Percentiles rank a stretch among this genome's conserved stretches.
phyloP scores from a whole-genome alignment of 1,140 invertebrate species.

The Drosophila ambigua region DNA sequence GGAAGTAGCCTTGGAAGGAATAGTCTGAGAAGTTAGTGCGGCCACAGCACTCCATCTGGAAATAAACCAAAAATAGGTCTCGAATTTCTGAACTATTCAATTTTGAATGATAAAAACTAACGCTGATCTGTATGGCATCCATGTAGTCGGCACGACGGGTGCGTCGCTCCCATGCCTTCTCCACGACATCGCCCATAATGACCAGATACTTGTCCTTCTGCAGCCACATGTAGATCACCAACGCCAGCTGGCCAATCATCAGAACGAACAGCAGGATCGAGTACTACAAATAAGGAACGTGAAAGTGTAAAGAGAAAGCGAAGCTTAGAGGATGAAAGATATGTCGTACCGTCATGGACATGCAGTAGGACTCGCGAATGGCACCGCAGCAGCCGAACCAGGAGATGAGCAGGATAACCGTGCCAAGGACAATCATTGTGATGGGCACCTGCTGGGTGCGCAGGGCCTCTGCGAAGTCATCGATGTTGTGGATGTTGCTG shows the following conservation, averaged over 20 bases:
- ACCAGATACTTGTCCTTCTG: conserved; percentile 84
- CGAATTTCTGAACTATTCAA: too few relatives aligned
- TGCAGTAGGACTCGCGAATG: conserved; percentile 92
- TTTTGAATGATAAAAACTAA: conserved; percentile 3
- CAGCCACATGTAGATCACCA: conserved; percentile 86
- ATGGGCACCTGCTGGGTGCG: conserved; percentile 86
- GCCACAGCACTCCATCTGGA: conserved; percentile 88
- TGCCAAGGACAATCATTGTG: conserved; percentile 89
- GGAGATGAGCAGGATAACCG: conserved; percentile 90
- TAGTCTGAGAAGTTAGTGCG: conserved; percentile 84
- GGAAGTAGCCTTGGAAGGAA: conserved; percentile 67
- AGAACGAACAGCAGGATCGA: conserved; percentile 87
- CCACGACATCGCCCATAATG: conserved; percentile 84
- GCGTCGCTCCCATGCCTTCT: conserved; percentile 71
- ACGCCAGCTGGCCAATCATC: conserved; percentile 87
- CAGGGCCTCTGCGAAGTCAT: conserved; percentile 84
- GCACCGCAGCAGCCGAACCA: conserved; percentile 95
- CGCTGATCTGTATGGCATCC: conserved; percentile 84
- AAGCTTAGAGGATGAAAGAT: not conserved
- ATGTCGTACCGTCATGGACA: conserved; percentile 89
- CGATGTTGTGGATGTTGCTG: conserved; percentile 84
- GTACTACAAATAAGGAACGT: conserved; percentile 84
- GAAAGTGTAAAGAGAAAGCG: conserved; percentile 84
- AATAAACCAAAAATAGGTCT: conserved; percentile 5
- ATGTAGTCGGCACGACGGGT: conserved; percentile 82